Conservation (phyloP, 2,113 vertebrate species). For the Platichthys stellatus region DNA sequence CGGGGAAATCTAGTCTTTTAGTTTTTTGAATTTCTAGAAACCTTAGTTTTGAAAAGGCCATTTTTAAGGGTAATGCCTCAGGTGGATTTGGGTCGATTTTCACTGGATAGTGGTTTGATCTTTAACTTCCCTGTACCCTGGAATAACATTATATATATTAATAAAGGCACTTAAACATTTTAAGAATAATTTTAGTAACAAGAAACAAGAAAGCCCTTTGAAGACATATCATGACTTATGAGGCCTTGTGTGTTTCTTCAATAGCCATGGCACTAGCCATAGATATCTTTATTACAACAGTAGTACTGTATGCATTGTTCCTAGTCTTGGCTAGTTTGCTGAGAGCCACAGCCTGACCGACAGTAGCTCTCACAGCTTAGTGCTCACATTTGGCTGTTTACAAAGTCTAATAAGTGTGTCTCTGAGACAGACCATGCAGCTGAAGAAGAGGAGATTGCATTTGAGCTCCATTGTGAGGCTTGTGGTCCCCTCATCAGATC, state of each 20-base stretch:
- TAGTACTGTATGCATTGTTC: conserved; percentile 40
- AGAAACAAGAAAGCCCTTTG: background rate
- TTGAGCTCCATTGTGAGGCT: conserved; percentile 80
- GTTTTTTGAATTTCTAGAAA: background rate
- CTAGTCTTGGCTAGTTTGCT: conserved; percentile 38
- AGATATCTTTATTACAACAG: conserved; percentile 28
- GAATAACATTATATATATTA: background rate
- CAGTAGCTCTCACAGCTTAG: conserved; percentile 70
- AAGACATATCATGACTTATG: background rate
- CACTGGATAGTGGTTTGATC: background rate
- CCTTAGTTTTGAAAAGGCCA: background rate
- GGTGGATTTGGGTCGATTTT: background rate
- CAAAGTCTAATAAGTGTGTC: conserved; percentile 80
- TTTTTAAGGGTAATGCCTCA: background rate
- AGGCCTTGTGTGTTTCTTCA: conserved; percentile 31
- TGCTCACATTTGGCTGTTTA: conserved; percentile 77
- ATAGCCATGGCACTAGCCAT: conserved; percentile 11
- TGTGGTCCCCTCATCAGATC: conserved; percentile 78
- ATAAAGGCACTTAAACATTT: background rate
- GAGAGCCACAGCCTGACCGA: conserved; percentile 50
- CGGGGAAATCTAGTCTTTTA: too few species aligned
- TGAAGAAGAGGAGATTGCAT: conserved; percentile 80
- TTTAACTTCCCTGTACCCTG: background rate
- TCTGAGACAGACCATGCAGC: conserved; percentile 70
- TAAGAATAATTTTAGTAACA: too few species aligned